Conservation (phyloP, 2,888 invertebrate species). For the Oligia latruncula region DNA sequence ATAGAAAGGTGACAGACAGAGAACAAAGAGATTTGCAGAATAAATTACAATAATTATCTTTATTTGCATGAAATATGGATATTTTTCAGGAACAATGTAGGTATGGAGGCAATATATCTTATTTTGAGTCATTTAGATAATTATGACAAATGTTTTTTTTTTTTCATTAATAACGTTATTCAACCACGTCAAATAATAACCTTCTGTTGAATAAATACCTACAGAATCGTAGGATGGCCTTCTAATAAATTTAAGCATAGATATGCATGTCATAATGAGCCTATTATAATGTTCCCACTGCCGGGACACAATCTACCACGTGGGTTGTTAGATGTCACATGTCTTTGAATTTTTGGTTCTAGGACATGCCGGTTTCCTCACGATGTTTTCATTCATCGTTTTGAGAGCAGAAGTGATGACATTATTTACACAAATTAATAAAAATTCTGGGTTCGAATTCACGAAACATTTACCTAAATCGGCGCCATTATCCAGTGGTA, state of each 20-base stretch:
- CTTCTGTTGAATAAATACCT: neutral
- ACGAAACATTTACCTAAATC: no score
- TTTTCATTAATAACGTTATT: neutral
- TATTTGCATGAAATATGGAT: conserved; percentile 3
- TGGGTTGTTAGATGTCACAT: no score
- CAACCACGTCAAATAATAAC: neutral
- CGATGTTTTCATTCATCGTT: no score
- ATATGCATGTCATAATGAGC: no score
- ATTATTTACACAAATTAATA: neutral
- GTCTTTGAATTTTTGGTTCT: no score
- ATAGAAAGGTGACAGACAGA: neutral
- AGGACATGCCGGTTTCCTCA: no score
- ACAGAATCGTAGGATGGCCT: no score
- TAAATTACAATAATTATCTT: neutral
- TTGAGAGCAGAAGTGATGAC: neutral
- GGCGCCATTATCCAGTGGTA: no score
- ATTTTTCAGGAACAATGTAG: conserved; percentile 2
- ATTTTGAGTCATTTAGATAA: conserved; percentile 4
- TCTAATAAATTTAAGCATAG: no score
- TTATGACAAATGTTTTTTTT: conserved; percentile 5
- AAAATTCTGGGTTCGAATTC: no score
- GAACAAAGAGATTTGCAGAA: neutral
- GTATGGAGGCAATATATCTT: neutral
- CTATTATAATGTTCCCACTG: no score
- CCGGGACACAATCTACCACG: no score